Evolutionary conservation across 2,888 invertebrate species (phyloP).

Genomic region (Agriopis aurantiaria): DNA sequence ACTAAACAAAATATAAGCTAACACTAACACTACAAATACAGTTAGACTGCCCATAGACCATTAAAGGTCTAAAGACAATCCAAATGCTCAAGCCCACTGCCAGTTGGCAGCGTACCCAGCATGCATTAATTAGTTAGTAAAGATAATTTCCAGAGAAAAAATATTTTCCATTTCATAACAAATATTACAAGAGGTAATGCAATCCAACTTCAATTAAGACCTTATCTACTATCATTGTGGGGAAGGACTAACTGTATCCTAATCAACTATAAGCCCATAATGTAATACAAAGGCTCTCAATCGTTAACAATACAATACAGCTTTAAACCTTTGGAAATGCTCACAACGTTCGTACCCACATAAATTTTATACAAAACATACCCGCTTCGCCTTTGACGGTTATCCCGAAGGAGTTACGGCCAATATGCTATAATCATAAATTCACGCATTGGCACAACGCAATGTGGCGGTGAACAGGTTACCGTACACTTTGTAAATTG

Average conservation of each 20-base stretch:
- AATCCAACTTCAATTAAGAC: constrained; percentile 5
- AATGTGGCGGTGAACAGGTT: constrained; percentile 13
- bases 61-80: too few species aligned
- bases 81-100: too few species aligned
- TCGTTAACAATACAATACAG: constrained; percentile 25
- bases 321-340: constrained; percentile 11
- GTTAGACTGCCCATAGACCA: too few species aligned
- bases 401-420: constrained; percentile 37
- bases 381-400: constrained; percentile 19
- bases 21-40: too few species aligned
- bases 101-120: too few species aligned
- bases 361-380: constrained; percentile 19
- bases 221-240: not conserved
- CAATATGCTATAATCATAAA: constrained; percentile 41
- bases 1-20: too few species aligned
- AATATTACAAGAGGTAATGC: not conserved
- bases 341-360: constrained; percentile 22
- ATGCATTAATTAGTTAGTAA: too few species aligned
- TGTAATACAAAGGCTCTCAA: constrained; percentile 5
- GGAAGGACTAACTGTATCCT: not conserved
- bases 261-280: constrained; percentile 6
- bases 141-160: too few species aligned
- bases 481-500: constrained; percentile 3
- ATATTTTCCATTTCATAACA: too few species aligned
- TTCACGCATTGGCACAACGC: constrained; percentile 27